These are phyloP conservation scores for Gadus macrocephalus DNA, from an alignment of 2,113 vertebrate species.

Conservation along the genomic window DNA sequence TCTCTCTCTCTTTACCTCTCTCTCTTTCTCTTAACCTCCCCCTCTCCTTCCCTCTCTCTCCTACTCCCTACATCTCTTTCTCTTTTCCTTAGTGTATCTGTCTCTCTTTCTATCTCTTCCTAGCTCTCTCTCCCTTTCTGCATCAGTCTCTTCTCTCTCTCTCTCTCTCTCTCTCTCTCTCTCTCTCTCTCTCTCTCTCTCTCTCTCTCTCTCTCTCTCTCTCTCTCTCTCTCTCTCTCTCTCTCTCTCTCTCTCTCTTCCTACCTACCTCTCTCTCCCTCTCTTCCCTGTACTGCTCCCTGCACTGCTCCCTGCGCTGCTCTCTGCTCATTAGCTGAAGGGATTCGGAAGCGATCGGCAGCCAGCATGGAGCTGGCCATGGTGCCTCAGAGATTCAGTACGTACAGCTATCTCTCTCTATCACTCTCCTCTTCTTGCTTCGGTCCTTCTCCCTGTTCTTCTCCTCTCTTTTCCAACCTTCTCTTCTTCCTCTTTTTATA, in stretches of 20 bases:
- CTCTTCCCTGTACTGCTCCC: background rate
- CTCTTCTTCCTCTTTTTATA: background rate
- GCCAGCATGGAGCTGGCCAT: conserved; percentile 48
- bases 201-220: conserved; percentile 52
- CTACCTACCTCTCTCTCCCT: background rate
- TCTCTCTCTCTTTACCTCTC: background rate
- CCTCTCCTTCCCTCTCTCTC: conserved; percentile 25
- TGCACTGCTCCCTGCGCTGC: background rate
- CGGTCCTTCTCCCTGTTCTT: conserved; percentile 3
- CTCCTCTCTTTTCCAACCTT: background rate
- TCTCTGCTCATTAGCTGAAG: background rate
- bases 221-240: conserved; percentile 44
- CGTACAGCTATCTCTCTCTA: conserved; percentile 35
- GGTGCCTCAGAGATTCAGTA: conserved; percentile 66
- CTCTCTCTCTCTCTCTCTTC: background rate
- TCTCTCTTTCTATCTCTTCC: no score
- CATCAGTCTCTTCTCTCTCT: background rate
- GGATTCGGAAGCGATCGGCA: conserved; percentile 26
- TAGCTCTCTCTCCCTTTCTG: no score
- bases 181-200: conserved; percentile 4
- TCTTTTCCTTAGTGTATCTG: background rate
- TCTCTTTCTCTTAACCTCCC: background rate
- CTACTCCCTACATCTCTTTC: background rate
- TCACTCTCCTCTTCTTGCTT: conserved; percentile 1
- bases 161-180: conserved; percentile 1